Base-by-base conservation (phyloP, 2,888 invertebrate genomes). In the Tubulanus polymorphus region DNA sequence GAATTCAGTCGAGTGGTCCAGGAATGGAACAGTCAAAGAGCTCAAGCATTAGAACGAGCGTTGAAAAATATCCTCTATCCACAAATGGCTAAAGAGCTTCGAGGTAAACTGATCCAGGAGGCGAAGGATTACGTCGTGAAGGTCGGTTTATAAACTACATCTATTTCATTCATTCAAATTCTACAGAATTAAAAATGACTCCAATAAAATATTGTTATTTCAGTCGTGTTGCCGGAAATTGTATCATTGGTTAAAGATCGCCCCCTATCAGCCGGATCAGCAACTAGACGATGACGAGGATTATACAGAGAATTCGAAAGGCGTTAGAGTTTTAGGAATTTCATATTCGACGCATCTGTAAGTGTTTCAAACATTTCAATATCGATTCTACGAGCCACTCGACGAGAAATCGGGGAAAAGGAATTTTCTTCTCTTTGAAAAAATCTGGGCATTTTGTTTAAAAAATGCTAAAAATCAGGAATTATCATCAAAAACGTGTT, bases 11-110 rank as follows among this genome's bases (percentile, higher is more conserved):
- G 74, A 57, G 64, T 78, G 48, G 79, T 77, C 37, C 89, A 94
- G 75, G 93, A 93, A 66, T 99, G 99, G 99, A 99, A 99, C 80
- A 85, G 87, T 1, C 76, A 95, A 50, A 84, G 99, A 37, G 86
- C 87, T 1, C 89, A 91, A 69, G 91, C 93, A 53, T 89, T 97
- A 0, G 90, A 91, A 68, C 82, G 91, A 59, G 94, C 96, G 0
- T 83, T 96, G 50, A 88, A 85, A 25, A 88, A 89, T 72, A 88
- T 94, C 76, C 86, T 99, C 3, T 86, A 93, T 73, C 96, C 96
- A 0, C 90, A 91, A 72, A 82, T 99, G 64, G 84, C 89, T 59
- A 87, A 91, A 63, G 97, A 99, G 78, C 79, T 99, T 6, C 86
- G 87, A 54, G 84, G 87, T 0, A 85, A 87, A 45, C 80, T 99